phyloP scores from a whole-genome alignment of 2,888 invertebrate species.

The Neoscelio sp. region DNA sequence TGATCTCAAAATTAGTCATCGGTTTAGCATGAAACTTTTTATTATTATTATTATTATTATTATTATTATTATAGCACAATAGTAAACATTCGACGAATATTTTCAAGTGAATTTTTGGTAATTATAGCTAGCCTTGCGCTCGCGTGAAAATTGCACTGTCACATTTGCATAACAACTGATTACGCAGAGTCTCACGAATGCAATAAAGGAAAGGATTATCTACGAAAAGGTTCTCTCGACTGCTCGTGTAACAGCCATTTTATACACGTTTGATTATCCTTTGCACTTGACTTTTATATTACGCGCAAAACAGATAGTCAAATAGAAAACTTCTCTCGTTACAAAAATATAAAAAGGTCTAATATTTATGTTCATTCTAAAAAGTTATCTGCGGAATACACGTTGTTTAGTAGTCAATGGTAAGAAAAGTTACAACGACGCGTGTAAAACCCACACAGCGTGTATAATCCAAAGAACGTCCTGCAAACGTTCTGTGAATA shows the following conservation, averaged over 20 bases:
- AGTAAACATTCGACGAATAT: background rate
- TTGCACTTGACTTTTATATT: slow-evolving; percentile 49
- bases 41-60: too few relatives aligned
- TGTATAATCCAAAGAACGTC: too few relatives aligned
- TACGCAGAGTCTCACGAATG: slow-evolving; percentile 27
- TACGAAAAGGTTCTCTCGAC: slow-evolving; percentile 41
- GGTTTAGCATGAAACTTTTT: slow-evolving; percentile 6
- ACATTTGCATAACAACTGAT: slow-evolving; percentile 51
- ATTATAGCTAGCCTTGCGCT: slow-evolving; percentile 14
- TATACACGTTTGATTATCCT: slow-evolving; percentile 52
- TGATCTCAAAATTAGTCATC: slow-evolving; percentile 2
- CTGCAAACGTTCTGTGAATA: too few relatives aligned
- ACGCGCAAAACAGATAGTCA: slow-evolving; percentile 17
- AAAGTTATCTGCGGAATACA: slow-evolving; percentile 24
- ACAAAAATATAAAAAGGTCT: slow-evolving; percentile 8
- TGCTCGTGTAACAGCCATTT: slow-evolving; percentile 36
- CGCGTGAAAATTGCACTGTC: slow-evolving; percentile 38
- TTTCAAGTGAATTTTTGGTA: slow-evolving; percentile 38
- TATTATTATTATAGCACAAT: slow-evolving; percentile 1
- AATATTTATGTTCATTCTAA: slow-evolving; percentile 16
- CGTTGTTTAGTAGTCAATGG: slow-evolving; percentile 10
- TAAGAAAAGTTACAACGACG: too few relatives aligned
- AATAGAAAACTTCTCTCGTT: slow-evolving; percentile 25
- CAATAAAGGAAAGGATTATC: slow-evolving; percentile 51
- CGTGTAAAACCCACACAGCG: too few relatives aligned